Evolutionary conservation across 2,888 invertebrate species (phyloP).

Genomic region (Diogma glabrata): DNA sequence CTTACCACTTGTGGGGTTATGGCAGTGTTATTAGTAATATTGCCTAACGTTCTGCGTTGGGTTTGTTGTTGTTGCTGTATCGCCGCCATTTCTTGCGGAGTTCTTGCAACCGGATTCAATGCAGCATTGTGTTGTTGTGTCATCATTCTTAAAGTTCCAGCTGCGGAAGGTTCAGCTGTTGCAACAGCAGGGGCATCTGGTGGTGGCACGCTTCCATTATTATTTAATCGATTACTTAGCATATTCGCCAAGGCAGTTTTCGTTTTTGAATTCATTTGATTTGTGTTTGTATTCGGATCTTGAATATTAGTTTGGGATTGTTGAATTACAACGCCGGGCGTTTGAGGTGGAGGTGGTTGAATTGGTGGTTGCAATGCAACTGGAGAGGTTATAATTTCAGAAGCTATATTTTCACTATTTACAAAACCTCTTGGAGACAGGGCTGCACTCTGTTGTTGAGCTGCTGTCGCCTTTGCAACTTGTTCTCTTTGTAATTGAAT

Average conservation of each 20-base stretch:
- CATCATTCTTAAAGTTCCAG: slow-evolving; percentile 65
- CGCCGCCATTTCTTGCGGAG: slow-evolving; percentile 42
- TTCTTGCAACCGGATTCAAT: slow-evolving; percentile 37
- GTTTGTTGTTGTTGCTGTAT: slow-evolving; percentile 42
- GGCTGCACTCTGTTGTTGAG: slow-evolving; percentile 19
- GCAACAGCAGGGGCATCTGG: slow-evolving; percentile 36
- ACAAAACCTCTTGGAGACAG: slow-evolving; percentile 19
- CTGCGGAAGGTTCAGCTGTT: slow-evolving; percentile 48
- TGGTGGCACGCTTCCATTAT: slow-evolving; percentile 38
- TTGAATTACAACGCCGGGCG: slow-evolving; percentile 11
- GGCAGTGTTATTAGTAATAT: slow-evolving; percentile 40
- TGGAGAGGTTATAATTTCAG: background rate
- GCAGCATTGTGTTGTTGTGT: slow-evolving; percentile 68
- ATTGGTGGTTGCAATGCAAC: slow-evolving; percentile 13
- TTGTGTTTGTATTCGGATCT: background rate
- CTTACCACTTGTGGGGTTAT: slow-evolving; percentile 22
- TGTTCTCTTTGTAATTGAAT: slow-evolving; percentile 29
- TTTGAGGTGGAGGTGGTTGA: slow-evolving; percentile 6
- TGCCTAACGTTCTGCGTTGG: slow-evolving; percentile 41
- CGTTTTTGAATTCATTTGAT: slow-evolving; percentile 68
- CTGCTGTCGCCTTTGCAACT: slow-evolving; percentile 26
- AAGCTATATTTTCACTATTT: slow-evolving; percentile 10
- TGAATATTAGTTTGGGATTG: slow-evolving; percentile 13
- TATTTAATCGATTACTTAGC: slow-evolving; percentile 69
- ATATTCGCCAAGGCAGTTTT: slow-evolving; percentile 93